Base-by-base conservation (phyloP, 1,140 invertebrate species). In the Hyles euphorbiae region DNA sequence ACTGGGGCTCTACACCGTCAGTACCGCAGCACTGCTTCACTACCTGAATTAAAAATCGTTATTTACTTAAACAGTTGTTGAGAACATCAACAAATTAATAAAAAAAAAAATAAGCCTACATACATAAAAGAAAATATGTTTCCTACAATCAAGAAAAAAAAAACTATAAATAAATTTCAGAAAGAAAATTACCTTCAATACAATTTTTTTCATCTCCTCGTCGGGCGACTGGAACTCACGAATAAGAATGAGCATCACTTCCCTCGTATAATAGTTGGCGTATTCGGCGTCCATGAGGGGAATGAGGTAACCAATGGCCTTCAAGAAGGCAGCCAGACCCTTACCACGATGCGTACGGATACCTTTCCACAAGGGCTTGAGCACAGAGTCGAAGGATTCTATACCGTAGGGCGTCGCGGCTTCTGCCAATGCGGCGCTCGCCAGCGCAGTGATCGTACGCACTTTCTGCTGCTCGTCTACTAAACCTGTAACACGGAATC, bases 131-230 rank as follows among this genome's bases (percentile, higher is more conserved):
- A n/a, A n/a, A n/a, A n/a, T n/a, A n/a, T n/a, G n/a, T n/a, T 3
- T 47, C 10, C 12, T 47, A 47, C 10, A 11, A 11, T 47, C n/a
- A 48, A 48, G 5, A n/a, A 48, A 5, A 10, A 11, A 22, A 22
- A 22, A 48, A 1, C 5, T 48, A 5, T 5, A 22, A 48, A 48
- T n/a, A 48, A 5, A n/a, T 10, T n/a, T 10, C n/a, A 48, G n/a
- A n/a, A 2, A 10, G 5, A 48, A 5, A 48, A 48, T 11, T 82
- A 95, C 96, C 91, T 99, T 99, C 45, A 99, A 91, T 1, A 99
- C 99, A 90, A 99, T 99, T 83, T 99, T 99, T 83, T 99, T 99
- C 99, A 99, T 99, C 92, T 99, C 99, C 90, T 99, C 99, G 90
- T 99, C 99, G 3, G 99, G 98, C 50, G 98, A 99, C 85, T 99